phyloP scores from a whole-genome alignment of 1,140 invertebrate genomes.

The Battus philenor region DNA sequence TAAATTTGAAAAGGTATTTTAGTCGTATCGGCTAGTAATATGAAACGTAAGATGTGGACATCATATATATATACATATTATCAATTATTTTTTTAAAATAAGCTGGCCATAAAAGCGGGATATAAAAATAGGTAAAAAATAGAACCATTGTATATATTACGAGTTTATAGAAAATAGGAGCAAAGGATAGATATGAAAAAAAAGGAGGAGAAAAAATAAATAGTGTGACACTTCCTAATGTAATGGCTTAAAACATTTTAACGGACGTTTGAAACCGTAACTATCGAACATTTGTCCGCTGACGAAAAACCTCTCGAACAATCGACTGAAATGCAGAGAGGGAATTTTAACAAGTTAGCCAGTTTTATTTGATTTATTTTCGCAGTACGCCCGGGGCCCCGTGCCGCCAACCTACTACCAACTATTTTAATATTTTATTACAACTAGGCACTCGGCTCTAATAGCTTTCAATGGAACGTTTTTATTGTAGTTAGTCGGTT shows the following conservation, averaged over 20 bases:
- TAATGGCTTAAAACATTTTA: background rate
- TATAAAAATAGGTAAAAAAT: no score
- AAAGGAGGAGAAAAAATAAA: no score
- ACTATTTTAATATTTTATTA: conserved; percentile 60
- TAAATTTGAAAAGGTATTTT: no score
- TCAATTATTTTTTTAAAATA: no score
- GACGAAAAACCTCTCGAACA: conserved; percentile 6
- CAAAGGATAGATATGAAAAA: no score
- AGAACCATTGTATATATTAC: no score
- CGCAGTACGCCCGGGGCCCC: conserved; percentile 22
- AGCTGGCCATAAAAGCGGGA: no score
- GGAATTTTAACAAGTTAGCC: conserved; percentile 43
- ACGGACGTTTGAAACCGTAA: background rate
- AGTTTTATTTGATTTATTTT: conserved; percentile 48
- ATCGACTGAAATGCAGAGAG: conserved; percentile 25
- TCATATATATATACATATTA: no score
- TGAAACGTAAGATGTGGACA: no score
- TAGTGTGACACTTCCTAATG: background rate
- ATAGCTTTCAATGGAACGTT: conserved; percentile 45
- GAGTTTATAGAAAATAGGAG: no score
- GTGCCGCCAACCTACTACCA: conserved; percentile 33
- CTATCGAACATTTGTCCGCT: conserved; percentile 15
- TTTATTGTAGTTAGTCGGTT: conserved; percentile 44
- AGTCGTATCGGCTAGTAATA: no score
- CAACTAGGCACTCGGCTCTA: conserved; percentile 40